A percentile compares a stretch with the other conserved stretches of the same genome.
phyloP scores from a whole-genome alignment of 1,140 invertebrate genomes.

The Scaptomyza graminum region DNA sequence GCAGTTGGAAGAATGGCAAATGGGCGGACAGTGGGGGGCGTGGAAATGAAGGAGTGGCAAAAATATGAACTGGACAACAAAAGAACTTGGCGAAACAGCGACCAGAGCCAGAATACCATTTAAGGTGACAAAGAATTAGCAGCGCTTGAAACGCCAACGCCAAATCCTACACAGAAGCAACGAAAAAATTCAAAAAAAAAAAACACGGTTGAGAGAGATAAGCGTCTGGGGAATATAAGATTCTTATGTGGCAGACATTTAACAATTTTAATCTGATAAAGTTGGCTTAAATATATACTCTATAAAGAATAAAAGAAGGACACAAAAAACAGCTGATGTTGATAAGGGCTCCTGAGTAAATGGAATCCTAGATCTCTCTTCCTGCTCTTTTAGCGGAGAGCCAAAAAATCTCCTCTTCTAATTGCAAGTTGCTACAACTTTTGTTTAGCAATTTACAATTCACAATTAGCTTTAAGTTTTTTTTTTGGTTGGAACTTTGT shows the following conservation, averaged over 20 bases:
- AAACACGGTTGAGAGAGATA: not conserved
- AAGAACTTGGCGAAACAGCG: not conserved
- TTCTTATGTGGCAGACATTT: no score
- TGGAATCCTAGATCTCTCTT: no score
- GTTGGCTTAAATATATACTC: no score
- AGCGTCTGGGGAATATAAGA: not conserved
- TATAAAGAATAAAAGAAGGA: no score
- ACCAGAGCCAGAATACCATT: conserved; percentile 16
- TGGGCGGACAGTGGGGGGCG: not conserved
- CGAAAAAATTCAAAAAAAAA: not conserved
- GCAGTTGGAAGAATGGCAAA: not conserved
- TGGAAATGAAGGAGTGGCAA: conserved; percentile 3
- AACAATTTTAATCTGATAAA: no score
- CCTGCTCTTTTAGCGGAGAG: no score
- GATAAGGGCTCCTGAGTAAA: no score
- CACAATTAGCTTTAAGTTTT: not conserved
- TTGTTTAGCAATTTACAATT: not conserved
- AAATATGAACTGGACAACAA: no score
- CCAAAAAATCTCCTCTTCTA: no score
- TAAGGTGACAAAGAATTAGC: conserved; percentile 74
- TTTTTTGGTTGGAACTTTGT: not conserved
- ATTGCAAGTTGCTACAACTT: not conserved
- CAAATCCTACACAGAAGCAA: not conserved
- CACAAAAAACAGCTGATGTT: no score
- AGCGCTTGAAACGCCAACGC: conserved; percentile 32